Evolutionary conservation across 2,113 vertebrate genomes (phyloP), one percentile per base, ranked within the genome.

Genomic region (Nothobranchius kuhntae): DNA sequence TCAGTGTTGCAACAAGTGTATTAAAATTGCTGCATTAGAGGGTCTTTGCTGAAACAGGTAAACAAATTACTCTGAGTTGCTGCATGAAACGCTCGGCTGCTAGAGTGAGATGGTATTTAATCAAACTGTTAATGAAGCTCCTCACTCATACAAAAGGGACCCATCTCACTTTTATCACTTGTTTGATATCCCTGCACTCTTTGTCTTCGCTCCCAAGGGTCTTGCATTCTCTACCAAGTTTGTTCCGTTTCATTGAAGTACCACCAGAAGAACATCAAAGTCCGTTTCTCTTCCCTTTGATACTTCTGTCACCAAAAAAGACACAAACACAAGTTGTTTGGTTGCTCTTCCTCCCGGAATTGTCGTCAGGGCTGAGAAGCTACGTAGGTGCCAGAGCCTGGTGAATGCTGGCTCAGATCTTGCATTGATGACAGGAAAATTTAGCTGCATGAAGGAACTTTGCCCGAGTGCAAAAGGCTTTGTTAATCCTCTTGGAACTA

Each of bases 401-500:
- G 6, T 40, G 38, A 40, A 9, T 40, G 1, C 9, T 8, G 68
- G 48, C 81, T 86, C 61, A 88, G 89, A 90, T 87, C 80, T 78
- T 73, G 56, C 79, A 69, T 75, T 77, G 30, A 59, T 76, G 84
- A 80, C 64, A 64, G 64, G 60, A 69, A 64, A 30, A 30, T 30
- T 30, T 4, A 30, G 30, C 30, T 30, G 30, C 24, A 40, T 61
- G 52, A 61, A 70, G 80, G 53, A 76, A 85, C 72, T 74, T 81
- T 82, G 47, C 53, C 12, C 50, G 58, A 35, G 56, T 51, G 62
- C 76, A 71, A 79, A 60, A 65, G 44, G 78, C 76, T 87, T 86
- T 83, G 78, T 88, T 89, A 75, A 85, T 74, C 80, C 78, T 79
- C 63, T 71, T 48, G 69, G 65, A 88, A 69, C 69, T 68, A 47